phyloP scores from a whole-genome alignment of 1,140 invertebrate species.

The Macrosteles quadrilineatus region DNA sequence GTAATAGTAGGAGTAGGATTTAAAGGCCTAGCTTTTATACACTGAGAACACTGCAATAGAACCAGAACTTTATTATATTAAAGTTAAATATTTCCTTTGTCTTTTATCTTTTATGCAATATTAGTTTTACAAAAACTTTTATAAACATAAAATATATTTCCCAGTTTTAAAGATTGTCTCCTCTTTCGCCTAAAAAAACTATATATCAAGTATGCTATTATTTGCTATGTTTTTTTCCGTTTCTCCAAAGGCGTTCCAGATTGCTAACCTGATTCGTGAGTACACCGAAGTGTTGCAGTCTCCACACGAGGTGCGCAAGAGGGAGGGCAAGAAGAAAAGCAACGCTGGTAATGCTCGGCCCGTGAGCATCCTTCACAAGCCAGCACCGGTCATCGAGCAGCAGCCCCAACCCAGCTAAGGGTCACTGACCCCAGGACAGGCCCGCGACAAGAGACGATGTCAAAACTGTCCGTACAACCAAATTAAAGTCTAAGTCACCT shows the following conservation, averaged over 20 bases:
- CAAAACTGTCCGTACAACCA: conserved; percentile 26
- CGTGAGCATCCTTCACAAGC: conserved; percentile 56
- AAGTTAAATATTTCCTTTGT: no score
- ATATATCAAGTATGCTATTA: no score
- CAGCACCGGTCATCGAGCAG: conserved; percentile 56
- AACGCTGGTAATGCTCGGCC: conserved; percentile 49
- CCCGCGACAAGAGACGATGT: conserved; percentile 3
- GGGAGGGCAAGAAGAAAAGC: conserved; percentile 42
- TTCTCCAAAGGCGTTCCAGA: conserved; percentile 80
- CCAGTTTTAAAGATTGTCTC: no score
- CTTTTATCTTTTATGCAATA: no score
- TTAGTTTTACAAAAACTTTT: no score
- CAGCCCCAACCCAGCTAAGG: conserved; percentile 56
- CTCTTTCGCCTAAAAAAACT: no score
- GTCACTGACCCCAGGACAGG: conserved; percentile 4
- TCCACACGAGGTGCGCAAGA: conserved; percentile 39
- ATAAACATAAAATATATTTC: no score
- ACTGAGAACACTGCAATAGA: no score
- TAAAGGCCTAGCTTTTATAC: no score
- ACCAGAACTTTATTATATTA: no score
- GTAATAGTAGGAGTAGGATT: no score
- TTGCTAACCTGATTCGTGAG: conserved; percentile 89
- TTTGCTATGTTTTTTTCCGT: no score
- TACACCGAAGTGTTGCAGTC: conserved; percentile 78
- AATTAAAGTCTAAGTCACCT: conserved; percentile 28